Percentiles rank a stretch among this genome's conserved stretches.
These are phyloP conservation scores for Astur gentilis DNA, from an alignment of 2,113 vertebrate genomes.

Conservation along the genomic window DNA sequence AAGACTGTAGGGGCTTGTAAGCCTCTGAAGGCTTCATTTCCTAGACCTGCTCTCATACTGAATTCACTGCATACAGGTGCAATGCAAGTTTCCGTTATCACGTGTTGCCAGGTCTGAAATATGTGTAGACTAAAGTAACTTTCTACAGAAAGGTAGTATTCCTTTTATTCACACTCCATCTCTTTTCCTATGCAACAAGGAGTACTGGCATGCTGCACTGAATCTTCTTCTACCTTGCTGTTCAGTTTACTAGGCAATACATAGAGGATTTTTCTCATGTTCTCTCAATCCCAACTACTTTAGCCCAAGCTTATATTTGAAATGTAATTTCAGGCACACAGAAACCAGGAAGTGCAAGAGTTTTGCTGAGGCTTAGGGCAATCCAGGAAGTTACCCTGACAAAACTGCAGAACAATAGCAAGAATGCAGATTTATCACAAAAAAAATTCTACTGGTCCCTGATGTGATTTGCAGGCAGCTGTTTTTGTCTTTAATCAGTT, in stretches of 20 bases:
- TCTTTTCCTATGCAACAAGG: neutral
- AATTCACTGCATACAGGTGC: neutral
- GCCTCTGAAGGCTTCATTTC: neutral
- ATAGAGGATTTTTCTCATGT: neutral
- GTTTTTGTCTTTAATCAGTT: neutral
- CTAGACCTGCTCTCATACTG: neutral
- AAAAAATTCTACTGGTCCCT: neutral
- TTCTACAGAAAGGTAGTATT: neutral
- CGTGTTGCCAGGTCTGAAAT: neutral
- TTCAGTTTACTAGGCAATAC: neutral
- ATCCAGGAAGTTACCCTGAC: neutral
- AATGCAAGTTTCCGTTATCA: neutral
- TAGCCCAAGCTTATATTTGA: neutral
- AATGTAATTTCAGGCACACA: neutral
- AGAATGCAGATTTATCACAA: neutral
- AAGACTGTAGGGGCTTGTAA: neutral
- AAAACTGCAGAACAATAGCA: neutral
- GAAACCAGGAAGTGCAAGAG: neutral
- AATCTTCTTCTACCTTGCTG: neutral
- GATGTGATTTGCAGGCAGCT: neutral
- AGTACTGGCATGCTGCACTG: neutral
- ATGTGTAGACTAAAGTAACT: neutral
- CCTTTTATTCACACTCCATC: neutral
- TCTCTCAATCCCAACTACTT: neutral
- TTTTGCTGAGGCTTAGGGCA: neutral